Conservation (phyloP, 2,113 vertebrate species). For the Brienomyrus longianalis region DNA sequence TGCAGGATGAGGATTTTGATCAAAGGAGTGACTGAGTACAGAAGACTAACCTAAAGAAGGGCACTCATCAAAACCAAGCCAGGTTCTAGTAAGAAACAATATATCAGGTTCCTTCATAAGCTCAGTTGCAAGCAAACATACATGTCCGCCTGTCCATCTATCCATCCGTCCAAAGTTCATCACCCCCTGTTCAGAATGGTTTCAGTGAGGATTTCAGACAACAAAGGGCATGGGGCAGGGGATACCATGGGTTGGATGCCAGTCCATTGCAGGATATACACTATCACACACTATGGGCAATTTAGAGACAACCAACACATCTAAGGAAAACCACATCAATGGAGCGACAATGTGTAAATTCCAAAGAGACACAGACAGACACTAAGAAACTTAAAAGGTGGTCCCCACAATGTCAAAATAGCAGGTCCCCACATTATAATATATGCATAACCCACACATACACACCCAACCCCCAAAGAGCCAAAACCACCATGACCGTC, state of each 20-base stretch:
- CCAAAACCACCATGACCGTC: neutral
- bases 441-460: neutral
- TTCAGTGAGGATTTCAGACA: neutral
- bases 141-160: neutral
- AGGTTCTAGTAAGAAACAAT: neutral
- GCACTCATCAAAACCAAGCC: neutral
- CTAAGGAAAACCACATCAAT: neutral
- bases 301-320: neutral
- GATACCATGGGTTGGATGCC: neutral
- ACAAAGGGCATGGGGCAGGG: neutral
- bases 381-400: neutral
- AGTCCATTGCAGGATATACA: neutral
- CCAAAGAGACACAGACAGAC: neutral
- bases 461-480: neutral
- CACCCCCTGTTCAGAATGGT: neutral
- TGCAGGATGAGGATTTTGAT: neutral
- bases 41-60: neutral
- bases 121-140: neutral
- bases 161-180: neutral
- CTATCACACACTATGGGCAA: neutral
- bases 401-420: neutral
- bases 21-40: neutral
- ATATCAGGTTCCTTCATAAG: neutral
- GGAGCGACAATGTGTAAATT: neutral
- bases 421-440: too few species aligned